A percentile compares a stretch with the other conserved stretches of the same genome.
Conservation (phyloP, 2,888 invertebrate species). For the Drosophila borborema region DNA sequence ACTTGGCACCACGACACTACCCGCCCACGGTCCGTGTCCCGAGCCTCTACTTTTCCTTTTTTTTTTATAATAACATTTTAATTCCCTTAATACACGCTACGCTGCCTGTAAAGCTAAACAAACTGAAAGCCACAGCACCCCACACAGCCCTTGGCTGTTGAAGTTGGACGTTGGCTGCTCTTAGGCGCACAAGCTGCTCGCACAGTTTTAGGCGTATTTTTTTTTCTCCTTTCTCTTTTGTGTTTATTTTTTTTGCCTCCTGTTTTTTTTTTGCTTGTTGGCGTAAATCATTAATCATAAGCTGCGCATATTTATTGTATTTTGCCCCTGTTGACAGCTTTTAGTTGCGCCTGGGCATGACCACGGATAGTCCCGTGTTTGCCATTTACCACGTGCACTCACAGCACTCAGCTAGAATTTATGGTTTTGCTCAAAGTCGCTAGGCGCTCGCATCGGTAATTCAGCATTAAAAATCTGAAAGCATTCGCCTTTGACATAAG, state of each 20-base stretch:
- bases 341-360: slow-evolving; percentile 46
- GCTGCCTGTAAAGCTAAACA: slow-evolving; percentile 73
- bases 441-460: slow-evolving; percentile 9
- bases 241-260: background rate
- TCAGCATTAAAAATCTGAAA: slow-evolving; percentile 25
- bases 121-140: slow-evolving; percentile 53
- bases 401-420: slow-evolving; percentile 37
- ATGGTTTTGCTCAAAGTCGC: slow-evolving; percentile 29
- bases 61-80: slow-evolving; percentile 77
- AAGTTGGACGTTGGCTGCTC: slow-evolving; percentile 43
- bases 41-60: slow-evolving; percentile 24
- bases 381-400: slow-evolving; percentile 49
- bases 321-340: slow-evolving; percentile 72
- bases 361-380: slow-evolving; percentile 42
- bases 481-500: slow-evolving; percentile 12
- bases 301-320: slow-evolving; percentile 76
- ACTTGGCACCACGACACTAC: slow-evolving; percentile 43
- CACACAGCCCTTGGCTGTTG: slow-evolving; percentile 43
- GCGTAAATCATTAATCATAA: slow-evolving; percentile 78
- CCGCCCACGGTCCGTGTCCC: slow-evolving; percentile 4
- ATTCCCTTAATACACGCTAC: slow-evolving; percentile 80
- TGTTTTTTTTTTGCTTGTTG: slow-evolving; percentile 46
- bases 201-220: slow-evolving; percentile 31
- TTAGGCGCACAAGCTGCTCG: slow-evolving; percentile 52
- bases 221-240: slow-evolving; percentile 11